Base-by-base conservation (phyloP, 2,113 vertebrate genomes). In the Sorex fumeus region DNA sequence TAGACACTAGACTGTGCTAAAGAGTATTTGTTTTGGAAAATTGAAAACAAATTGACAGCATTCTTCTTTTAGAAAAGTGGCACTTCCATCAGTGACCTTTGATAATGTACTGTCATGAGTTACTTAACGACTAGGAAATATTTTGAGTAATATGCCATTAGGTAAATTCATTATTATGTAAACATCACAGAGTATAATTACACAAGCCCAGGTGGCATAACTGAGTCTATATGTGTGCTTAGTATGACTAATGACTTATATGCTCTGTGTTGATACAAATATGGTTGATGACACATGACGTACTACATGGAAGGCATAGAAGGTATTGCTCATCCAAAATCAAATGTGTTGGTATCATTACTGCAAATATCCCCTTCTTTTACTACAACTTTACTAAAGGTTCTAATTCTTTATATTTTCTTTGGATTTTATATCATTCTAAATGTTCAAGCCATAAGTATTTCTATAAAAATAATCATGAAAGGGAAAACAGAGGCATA, bases 401-500 rank as follows among this genome's bases (percentile, higher is more conserved):
- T 88, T 93, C 43, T 5, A 76, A 64, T 62, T n/a, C 53, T 71
- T 79, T 62, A 66, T 4, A 25, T 79, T 90, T 93, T 60, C 3
- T 76, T 34, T 60, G 30, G 15, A 15, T 32, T 84, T 91, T 87
- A 27, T 64, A 87, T 43, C 47, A 6, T 91, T 93, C 18, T 84
- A 50, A 64, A 43, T 71, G 28, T 60, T 21, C 40, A 1, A 45
- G 32, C 21, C 7, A 81, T n/a, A 18, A 90, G 8, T 43, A 53
- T 69, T 47, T 84, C 50, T 83, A 45, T 12, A 75, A 64, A 88
- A 80, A 32, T 86, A 47, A 50, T 60, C 8, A 12, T 50, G 79
- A 70, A 75, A 60, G 28, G 71, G 11, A 86, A 88, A 93, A 70
- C 27, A 71, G 62, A 91, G 43, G 90, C 32, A 30, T 72, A 87